Conservation (phyloP, 2,113 vertebrate species). For the Hipposideros armiger region DNA sequence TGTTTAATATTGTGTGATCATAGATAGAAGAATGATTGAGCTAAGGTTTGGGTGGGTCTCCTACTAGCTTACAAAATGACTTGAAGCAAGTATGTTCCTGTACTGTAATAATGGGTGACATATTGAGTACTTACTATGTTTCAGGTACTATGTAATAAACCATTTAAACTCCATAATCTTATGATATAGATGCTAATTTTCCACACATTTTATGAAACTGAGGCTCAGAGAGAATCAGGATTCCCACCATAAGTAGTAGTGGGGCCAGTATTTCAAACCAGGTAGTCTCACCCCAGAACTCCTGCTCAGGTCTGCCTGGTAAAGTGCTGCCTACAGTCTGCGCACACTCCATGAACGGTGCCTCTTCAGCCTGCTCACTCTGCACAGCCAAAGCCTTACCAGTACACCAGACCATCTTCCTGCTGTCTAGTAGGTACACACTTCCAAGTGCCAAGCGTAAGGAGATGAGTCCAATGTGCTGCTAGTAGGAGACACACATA, state of each 20-base stretch:
- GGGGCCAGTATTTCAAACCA: neutral
- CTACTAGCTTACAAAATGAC: neutral
- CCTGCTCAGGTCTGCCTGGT: neutral
- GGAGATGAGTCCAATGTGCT: neutral
- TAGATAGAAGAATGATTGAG: neutral
- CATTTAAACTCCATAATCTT: neutral
- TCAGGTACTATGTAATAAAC: neutral
- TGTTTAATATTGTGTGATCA: neutral
- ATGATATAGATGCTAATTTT: neutral
- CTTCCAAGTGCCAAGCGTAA: neutral
- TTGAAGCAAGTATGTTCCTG: conserved; percentile 10
- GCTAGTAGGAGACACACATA: neutral
- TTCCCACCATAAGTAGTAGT: neutral
- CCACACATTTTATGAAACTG: neutral
- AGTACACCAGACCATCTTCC: neutral
- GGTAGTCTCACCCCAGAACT: neutral
- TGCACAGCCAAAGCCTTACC: neutral
- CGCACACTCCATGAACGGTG: neutral
- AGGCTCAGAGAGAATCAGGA: neutral
- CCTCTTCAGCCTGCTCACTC: neutral
- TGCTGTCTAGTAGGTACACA: neutral
- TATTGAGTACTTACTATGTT: neutral
- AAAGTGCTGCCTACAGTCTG: neutral
- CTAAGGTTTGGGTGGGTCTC: neutral
- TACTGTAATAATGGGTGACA: neutral